Percentiles rank a stretch among this genome's conserved stretches.
Evolutionary conservation across 1,140 invertebrate species (phyloP).

Genomic region (Drosophila pseudoananassae): DNA sequence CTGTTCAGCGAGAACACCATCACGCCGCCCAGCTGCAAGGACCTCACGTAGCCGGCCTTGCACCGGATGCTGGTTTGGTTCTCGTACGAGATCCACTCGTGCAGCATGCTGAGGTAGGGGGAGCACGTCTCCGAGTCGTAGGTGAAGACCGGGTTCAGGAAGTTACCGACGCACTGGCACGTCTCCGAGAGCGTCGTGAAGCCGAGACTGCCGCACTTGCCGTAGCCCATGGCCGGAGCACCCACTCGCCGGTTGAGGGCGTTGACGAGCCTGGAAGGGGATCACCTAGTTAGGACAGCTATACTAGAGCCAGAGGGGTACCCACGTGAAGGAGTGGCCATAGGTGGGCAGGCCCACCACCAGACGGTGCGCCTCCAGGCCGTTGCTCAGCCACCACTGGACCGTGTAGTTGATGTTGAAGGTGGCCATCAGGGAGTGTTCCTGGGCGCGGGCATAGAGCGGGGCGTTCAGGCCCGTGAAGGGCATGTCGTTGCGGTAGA

Average conservation of each 20-base stretch:
- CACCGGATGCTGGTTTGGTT: conserved; percentile 89
- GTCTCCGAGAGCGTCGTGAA: conserved; percentile 89
- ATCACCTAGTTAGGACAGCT: neutral
- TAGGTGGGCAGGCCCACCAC: conserved; percentile 95
- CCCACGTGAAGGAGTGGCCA: conserved; percentile 91
- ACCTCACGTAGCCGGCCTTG: conserved; percentile 89
- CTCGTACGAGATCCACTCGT: conserved; percentile 96
- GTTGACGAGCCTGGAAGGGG: conserved; percentile 87
- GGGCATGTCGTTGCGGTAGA: conserved; percentile 90
- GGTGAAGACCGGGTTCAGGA: conserved; percentile 84
- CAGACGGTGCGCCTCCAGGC: conserved; percentile 93
- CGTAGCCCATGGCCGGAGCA: conserved; percentile 89
- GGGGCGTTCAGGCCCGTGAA: conserved; percentile 93
- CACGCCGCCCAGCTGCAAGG: conserved; percentile 87
- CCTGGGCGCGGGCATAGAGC: conserved; percentile 86
- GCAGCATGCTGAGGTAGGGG: conserved; percentile 90
- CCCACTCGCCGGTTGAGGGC: conserved; percentile 87
- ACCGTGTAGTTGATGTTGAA: conserved; percentile 94
- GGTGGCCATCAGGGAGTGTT: conserved; percentile 88
- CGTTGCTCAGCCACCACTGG: conserved; percentile 91
- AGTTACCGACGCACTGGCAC: conserved; percentile 87
- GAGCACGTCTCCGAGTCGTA: conserved; percentile 90
- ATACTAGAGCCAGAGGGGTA: conserved; percentile 6
- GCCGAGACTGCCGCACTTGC: conserved; percentile 87
- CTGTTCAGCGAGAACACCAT: conserved; percentile 92